A percentile compares a stretch with the other conserved stretches of the same genome.
Conservation (phyloP, 2,888 invertebrate species). For the Andricus quercusramuli region DNA sequence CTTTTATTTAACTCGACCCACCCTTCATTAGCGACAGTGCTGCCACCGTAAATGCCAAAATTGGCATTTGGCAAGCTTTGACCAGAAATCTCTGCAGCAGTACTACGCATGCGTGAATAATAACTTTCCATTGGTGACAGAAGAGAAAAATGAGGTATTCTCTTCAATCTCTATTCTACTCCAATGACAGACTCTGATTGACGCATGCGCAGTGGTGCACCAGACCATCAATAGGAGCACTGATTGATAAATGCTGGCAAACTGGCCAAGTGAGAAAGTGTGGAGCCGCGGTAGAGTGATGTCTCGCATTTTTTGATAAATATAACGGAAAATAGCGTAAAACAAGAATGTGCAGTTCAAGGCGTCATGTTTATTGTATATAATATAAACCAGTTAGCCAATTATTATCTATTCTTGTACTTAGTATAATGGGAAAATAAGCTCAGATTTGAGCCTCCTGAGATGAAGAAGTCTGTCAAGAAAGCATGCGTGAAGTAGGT, state of each 20-base stretch:
- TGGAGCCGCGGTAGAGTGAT: background rate
- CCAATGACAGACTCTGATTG: no score
- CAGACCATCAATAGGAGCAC: no score
- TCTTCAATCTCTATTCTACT: no score
- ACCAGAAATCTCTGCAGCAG: no score
- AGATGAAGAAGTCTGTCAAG: slow-evolving; percentile 34
- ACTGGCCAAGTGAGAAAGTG: no score
- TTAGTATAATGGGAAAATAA: slow-evolving; percentile 3
- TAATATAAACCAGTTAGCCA: slow-evolving; percentile 12
- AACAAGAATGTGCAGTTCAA: slow-evolving; percentile 49
- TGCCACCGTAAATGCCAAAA: background rate
- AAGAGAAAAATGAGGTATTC: no score
- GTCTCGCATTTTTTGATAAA: background rate
- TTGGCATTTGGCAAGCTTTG: background rate
- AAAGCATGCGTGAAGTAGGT: slow-evolving; percentile 33
- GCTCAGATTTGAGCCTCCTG: slow-evolving; percentile 8
- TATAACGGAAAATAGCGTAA: slow-evolving; percentile 39
- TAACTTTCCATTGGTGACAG: no score
- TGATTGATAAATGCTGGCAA: no score
- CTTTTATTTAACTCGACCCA: background rate
- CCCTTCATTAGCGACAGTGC: background rate
- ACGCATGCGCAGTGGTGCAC: no score
- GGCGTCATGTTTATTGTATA: background rate
- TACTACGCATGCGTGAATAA: no score
- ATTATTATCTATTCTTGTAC: background rate